A percentile compares a stretch with the other conserved stretches of the same genome.
These are phyloP conservation scores for Aphrophora alni DNA, from an alignment of 2,888 invertebrate species.

Conservation along the genomic window DNA sequence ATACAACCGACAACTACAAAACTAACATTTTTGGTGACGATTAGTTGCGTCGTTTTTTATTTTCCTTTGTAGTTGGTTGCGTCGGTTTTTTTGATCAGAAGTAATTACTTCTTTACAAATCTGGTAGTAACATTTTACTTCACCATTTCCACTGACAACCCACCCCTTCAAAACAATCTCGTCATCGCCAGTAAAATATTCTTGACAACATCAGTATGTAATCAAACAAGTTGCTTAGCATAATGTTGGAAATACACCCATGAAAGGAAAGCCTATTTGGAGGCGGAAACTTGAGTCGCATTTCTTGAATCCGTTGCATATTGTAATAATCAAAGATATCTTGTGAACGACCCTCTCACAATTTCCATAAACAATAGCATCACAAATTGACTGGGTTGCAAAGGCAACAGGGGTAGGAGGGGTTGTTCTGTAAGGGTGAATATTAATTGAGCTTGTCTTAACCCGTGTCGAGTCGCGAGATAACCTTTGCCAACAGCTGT, in stretches of 20 bases:
- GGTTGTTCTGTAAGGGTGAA: neutral
- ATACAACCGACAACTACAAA: too few relatives aligned
- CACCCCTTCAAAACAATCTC: neutral
- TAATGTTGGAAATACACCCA: neutral
- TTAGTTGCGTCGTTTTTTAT: too few relatives aligned
- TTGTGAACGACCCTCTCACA: neutral
- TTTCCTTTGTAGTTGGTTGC: too few relatives aligned
- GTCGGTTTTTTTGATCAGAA: too few relatives aligned
- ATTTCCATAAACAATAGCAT: constrained; percentile 9
- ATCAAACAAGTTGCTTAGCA: neutral
- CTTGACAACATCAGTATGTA: neutral
- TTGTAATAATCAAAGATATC: constrained; percentile 6
- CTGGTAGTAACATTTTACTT: too few relatives aligned
- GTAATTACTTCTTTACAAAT: too few relatives aligned
- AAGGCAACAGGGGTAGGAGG: neutral
- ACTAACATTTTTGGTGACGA: too few relatives aligned
- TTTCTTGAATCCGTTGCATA: neutral
- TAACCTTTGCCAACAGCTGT: neutral
- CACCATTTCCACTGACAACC: too few relatives aligned
- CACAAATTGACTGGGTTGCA: neutral
- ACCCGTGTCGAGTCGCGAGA: neutral
- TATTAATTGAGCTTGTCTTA: constrained; percentile 2
- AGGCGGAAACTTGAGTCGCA: neutral
- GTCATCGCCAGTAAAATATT: neutral
- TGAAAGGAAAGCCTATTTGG: neutral